phyloP scores from a whole-genome alignment of 1,140 invertebrate species.

The Metaphire vulgaris region DNA sequence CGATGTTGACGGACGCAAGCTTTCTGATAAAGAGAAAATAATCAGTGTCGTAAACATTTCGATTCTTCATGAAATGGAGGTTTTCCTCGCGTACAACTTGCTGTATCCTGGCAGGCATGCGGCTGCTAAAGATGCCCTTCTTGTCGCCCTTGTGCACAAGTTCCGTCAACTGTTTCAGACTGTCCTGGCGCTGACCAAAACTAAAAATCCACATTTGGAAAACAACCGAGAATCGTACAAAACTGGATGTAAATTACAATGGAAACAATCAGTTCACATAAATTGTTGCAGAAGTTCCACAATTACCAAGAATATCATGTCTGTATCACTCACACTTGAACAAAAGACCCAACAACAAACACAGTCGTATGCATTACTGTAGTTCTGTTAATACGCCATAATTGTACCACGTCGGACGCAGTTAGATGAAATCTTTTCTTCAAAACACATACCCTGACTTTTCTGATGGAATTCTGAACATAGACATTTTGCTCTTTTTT shows the following conservation, averaged over 20 bases:
- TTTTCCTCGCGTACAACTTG: slow-evolving; percentile 47
- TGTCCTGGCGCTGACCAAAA: slow-evolving; percentile 38
- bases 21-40: slow-evolving; percentile 48
- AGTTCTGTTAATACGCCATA: too few relatives aligned
- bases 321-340: too few relatives aligned
- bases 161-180: slow-evolving; percentile 55
- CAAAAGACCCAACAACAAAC: too few relatives aligned
- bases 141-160: slow-evolving; percentile 56
- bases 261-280: too few relatives aligned
- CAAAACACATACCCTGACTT: neutral
- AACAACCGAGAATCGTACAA: neutral
- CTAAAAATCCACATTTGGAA: neutral
- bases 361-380: too few relatives aligned
- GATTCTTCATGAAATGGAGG: slow-evolving; percentile 48
- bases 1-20: slow-evolving; percentile 37
- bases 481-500: slow-evolving; percentile 42
- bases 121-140: slow-evolving; percentile 53
- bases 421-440: neutral
- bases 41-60: slow-evolving; percentile 46
- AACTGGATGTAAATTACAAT: neutral
- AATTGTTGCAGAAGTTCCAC: too few relatives aligned
- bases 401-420: too few relatives aligned
- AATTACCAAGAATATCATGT: too few relatives aligned
- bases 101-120: slow-evolving; percentile 55
- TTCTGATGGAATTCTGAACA: slow-evolving; percentile 2